phyloP scores from a whole-genome alignment of 2,888 invertebrate species.

The Spisula subtruncata region DNA sequence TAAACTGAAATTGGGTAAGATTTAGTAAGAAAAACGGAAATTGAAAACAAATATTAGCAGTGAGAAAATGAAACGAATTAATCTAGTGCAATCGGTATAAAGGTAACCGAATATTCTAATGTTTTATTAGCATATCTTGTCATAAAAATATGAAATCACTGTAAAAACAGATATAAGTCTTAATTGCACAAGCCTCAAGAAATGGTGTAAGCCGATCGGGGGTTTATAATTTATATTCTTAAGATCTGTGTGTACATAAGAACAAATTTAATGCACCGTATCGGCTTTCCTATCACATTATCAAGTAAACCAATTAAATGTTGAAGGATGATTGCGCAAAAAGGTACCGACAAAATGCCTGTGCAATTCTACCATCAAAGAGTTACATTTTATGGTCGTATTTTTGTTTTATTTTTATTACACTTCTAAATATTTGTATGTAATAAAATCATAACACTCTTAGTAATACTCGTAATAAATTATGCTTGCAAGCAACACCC shows the following conservation, averaged over 20 bases:
- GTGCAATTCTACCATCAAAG: background rate
- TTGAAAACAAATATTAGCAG: background rate
- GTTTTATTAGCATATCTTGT: background rate
- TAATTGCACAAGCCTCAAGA: background rate
- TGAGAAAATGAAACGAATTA: background rate
- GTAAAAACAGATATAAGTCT: background rate
- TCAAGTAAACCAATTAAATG: conserved; percentile 17
- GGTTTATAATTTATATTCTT: background rate
- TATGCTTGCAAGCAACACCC: no score
- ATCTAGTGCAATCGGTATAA: background rate
- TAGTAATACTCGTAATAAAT: background rate
- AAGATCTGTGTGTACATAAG: background rate
- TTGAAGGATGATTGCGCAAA: background rate
- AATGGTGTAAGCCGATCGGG: background rate
- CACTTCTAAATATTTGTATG: background rate
- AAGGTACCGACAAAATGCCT: background rate
- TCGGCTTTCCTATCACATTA: background rate
- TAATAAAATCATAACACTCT: background rate
- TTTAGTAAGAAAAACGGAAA: background rate
- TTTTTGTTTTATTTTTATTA: background rate
- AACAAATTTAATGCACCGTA: background rate
- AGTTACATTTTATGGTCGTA: background rate
- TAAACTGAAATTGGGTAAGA: no score
- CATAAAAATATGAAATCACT: background rate
- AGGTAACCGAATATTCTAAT: background rate